Conservation (phyloP, 2,797 vertebrate genomes). For the Bovichtus diacanthus region DNA sequence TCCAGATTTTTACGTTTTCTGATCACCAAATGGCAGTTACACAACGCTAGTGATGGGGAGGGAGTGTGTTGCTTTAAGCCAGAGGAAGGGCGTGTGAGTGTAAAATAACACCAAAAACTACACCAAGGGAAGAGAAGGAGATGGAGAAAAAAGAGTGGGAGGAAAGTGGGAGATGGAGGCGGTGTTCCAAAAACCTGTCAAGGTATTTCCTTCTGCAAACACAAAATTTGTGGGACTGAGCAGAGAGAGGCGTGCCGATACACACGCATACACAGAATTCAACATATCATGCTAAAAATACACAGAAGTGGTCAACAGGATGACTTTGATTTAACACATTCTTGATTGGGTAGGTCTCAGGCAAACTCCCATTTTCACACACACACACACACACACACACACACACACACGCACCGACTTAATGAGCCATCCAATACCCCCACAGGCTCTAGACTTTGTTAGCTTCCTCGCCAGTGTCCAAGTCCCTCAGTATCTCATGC, state of each 20-base stretch:
- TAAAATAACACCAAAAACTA: conserved; percentile 81
- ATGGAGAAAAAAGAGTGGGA: conserved; percentile 66
- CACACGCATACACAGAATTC: conserved; percentile 36
- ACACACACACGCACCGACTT: conserved; percentile 49
- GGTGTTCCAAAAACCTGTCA: conserved; percentile 82
- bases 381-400: conserved; percentile 32
- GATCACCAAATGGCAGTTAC: conserved; percentile 59
- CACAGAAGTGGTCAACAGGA: conserved; percentile 50
- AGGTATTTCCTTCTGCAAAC: conserved; percentile 84
- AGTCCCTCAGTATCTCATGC: conserved; percentile 57
- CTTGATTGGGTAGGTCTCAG: conserved; percentile 69
- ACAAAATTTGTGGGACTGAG: conserved; percentile 61
- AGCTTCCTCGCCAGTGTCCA: conserved; percentile 51
- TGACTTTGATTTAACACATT: conserved; percentile 74
- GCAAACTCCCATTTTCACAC: conserved; percentile 62
- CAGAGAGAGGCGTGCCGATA: conserved; percentile 31
- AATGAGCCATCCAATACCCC: conserved; percentile 76
- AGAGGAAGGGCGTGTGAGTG: conserved; percentile 80
- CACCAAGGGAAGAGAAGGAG: conserved; percentile 70
- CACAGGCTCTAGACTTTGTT: conserved; percentile 58
- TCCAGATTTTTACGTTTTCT: conserved; percentile 45
- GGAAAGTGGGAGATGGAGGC: conserved; percentile 62
- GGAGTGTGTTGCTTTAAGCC: conserved; percentile 61
- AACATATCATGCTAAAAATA: conserved; percentile 61
- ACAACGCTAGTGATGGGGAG: conserved; percentile 49